These are phyloP conservation scores for Iphiclides podalirius DNA, from an alignment of 2,888 invertebrate species.

Conservation along the genomic window DNA sequence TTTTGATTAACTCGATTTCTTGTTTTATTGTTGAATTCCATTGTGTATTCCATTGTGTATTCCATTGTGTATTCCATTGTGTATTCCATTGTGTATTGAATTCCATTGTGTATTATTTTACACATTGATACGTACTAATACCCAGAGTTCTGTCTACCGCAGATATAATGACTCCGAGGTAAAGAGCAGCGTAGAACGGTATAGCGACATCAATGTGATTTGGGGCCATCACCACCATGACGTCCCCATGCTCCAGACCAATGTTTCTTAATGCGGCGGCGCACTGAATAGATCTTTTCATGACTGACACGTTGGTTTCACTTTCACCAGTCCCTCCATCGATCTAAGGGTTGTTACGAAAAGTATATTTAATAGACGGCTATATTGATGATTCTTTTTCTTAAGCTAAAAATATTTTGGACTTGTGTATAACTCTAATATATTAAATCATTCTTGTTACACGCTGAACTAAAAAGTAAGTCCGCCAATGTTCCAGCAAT, in stretches of 20 bases:
- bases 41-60: too few species aligned
- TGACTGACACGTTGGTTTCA: constrained; percentile 51
- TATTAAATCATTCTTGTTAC: neutral
- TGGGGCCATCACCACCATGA: constrained; percentile 64
- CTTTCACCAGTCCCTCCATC: constrained; percentile 49
- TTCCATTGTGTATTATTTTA: too few species aligned
- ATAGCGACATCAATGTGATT: constrained; percentile 62
- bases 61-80: too few species aligned
- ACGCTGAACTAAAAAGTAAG: too few species aligned
- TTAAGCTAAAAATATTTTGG: too few species aligned
- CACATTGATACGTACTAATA: constrained; percentile 41
- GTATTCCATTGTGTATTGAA: too few species aligned
- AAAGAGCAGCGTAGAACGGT: constrained; percentile 66
- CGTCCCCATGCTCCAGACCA: constrained; percentile 59
- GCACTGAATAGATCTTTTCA: constrained; percentile 49
- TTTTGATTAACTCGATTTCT: too few species aligned
- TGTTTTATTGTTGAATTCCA: too few species aligned
- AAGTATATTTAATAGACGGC: too few species aligned
- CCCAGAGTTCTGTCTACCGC: constrained; percentile 44
- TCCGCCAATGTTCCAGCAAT: too few species aligned
- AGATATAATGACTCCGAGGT: constrained; percentile 57
- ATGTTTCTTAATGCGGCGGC: constrained; percentile 51
- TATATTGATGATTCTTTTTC: too few species aligned
- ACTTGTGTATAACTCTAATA: neutral
- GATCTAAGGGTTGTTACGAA: too few species aligned